These are phyloP conservation scores for Melitaea athalia DNA, from an alignment of 2,888 invertebrate species.

Conservation along the genomic window DNA sequence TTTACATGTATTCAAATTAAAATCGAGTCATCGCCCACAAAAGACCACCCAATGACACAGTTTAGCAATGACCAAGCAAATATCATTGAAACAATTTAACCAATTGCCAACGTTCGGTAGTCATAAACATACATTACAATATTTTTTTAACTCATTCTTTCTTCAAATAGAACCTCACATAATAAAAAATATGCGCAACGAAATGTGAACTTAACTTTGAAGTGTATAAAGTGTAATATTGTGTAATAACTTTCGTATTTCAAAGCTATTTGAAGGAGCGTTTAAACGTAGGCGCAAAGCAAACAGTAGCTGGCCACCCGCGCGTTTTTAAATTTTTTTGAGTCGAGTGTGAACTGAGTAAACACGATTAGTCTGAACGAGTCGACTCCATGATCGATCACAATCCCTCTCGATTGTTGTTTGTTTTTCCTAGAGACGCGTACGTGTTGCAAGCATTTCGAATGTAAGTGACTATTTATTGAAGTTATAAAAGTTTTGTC, in stretches of 20 bases:
- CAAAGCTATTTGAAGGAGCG: conserved; percentile 45
- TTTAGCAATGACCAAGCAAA: conserved; percentile 7
- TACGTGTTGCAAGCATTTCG: neutral
- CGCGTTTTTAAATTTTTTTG: conserved; percentile 62
- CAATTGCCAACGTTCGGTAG: conserved; percentile 21
- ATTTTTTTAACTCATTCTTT: conserved; percentile 29
- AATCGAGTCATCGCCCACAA: neutral
- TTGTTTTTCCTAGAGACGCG: conserved; percentile 51
- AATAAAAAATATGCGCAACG: conserved; percentile 33
- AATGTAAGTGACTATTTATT: neutral
- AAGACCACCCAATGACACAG: conserved; percentile 4
- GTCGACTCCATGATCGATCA: conserved; percentile 66
- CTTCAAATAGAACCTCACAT: conserved; percentile 47
- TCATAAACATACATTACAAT: conserved; percentile 22
- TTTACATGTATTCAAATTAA: neutral
- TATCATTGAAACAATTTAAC: conserved; percentile 15
- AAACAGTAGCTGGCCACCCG: conserved; percentile 80
- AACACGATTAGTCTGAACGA: conserved; percentile 69
- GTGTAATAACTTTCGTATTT: neutral
- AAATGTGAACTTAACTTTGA: conserved; percentile 36
- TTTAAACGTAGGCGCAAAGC: conserved; percentile 64
- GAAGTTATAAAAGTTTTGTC: neutral
- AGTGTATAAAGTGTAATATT: neutral
- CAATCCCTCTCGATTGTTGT: conserved; percentile 53
- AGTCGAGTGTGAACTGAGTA: conserved; percentile 68